Conservation (phyloP, 2,113 vertebrate genomes). For the Pantherophis guttatus region DNA sequence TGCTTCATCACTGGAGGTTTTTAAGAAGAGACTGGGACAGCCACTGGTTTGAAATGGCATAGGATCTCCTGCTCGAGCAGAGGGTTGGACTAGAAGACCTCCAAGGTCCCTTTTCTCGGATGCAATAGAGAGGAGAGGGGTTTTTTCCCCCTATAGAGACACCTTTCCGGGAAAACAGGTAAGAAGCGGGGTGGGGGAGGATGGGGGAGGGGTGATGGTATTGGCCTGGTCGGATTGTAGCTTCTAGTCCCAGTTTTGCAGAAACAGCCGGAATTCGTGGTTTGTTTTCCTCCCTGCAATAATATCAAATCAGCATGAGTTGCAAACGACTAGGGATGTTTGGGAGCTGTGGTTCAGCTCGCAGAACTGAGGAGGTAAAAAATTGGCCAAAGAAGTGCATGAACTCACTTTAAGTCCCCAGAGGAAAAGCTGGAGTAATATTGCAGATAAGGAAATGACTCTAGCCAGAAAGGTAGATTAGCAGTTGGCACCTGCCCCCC, state of each 20-base stretch:
- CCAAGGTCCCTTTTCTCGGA: too few species aligned
- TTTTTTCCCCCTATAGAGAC: background rate
- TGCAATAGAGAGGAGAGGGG: background rate
- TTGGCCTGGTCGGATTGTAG: background rate
- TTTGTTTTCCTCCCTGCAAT: too few species aligned
- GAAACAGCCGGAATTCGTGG: background rate
- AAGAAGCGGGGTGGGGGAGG: background rate
- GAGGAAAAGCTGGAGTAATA: background rate
- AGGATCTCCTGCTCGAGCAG: too few species aligned
- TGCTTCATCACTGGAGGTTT: too few species aligned
- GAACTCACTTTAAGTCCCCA: background rate
- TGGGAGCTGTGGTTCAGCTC: background rate
- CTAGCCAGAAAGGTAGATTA: background rate
- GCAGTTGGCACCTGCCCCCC: background rate
- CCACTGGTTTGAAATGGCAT: too few species aligned
- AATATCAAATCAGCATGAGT: background rate
- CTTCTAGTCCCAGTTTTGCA: background rate
- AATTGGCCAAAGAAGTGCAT: background rate
- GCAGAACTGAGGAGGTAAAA: background rate
- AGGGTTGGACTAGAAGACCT: too few species aligned
- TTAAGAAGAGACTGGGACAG: too few species aligned
- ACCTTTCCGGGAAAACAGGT: background rate
- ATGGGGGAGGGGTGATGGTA: background rate
- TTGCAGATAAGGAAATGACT: background rate
- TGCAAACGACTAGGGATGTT: background rate